These are phyloP conservation scores for Spialia ferax DNA, from an alignment of 2,888 invertebrate genomes.

Conservation along the genomic window DNA sequence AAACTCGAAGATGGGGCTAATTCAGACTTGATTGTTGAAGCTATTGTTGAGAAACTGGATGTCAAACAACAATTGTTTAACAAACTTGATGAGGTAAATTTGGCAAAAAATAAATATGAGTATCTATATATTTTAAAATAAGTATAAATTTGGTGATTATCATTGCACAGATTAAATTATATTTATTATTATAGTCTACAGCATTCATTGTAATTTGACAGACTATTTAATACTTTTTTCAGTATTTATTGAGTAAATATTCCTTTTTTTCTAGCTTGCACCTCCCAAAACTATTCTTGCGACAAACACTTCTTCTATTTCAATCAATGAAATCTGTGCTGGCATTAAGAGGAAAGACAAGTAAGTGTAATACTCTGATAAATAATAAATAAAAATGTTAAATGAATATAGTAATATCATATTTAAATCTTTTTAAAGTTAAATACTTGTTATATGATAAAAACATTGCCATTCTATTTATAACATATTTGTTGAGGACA, in stretches of 20 bases:
- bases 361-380: slow-evolving; percentile 51
- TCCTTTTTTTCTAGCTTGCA: slow-evolving; percentile 85
- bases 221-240: too few relatives aligned
- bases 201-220: too few relatives aligned
- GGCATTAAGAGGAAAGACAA: slow-evolving; percentile 90
- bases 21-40: slow-evolving; percentile 94
- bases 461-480: too few relatives aligned
- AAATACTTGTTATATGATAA: too few relatives aligned
- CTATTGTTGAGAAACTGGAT: slow-evolving; percentile 94
- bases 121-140: too few relatives aligned
- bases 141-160: too few relatives aligned
- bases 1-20: slow-evolving; percentile 88
- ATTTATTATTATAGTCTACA: too few relatives aligned
- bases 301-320: slow-evolving; percentile 95
- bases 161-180: too few relatives aligned
- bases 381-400: not conserved
- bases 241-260: too few relatives aligned
- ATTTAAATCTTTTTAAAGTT: too few relatives aligned
- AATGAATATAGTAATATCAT: too few relatives aligned
- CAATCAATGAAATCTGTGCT: slow-evolving; percentile 93
- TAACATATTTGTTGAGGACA: too few relatives aligned
- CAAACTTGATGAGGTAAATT: slow-evolving; percentile 88
- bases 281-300: slow-evolving; percentile 93
- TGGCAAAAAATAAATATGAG: slow-evolving; percentile 32
- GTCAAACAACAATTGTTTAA: slow-evolving; percentile 92